Percentiles rank a stretch among this genome's conserved stretches.
These are phyloP conservation scores for Eurypyga helias DNA, from an alignment of 2,113 vertebrate species.

Conservation along the genomic window DNA sequence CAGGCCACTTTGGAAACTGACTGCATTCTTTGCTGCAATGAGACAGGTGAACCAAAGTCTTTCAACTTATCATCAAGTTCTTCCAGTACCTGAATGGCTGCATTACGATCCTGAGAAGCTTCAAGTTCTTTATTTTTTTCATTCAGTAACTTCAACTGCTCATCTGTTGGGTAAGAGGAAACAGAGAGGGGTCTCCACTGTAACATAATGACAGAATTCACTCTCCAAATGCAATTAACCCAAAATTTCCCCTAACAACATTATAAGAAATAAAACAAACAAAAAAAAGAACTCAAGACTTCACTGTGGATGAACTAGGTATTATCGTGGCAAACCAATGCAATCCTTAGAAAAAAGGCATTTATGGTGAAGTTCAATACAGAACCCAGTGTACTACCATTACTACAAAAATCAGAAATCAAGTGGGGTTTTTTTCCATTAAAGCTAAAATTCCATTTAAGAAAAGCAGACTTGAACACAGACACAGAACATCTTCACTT, in stretches of 20 bases:
- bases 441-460: background rate
- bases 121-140: constrained; percentile 88
- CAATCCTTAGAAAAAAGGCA: background rate
- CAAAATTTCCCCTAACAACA: background rate
- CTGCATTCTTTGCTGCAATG: background rate
- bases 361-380: background rate
- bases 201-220: background rate
- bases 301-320: accelerated
- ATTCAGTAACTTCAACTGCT: constrained; percentile 80
- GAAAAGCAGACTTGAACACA: background rate
- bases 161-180: constrained; percentile 70
- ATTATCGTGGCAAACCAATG: background rate
- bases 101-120: constrained; percentile 73
- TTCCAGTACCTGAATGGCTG: constrained; percentile 82
- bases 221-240: background rate
- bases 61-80: background rate
- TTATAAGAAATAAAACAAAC: accelerated
- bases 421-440: background rate
- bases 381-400: background rate
- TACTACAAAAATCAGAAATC: background rate
- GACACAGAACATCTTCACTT: background rate
- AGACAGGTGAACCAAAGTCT: background rate
- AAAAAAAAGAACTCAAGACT: background rate
- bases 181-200: background rate
- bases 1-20: background rate